A percentile compares a stretch with the other conserved stretches of the same genome.
These are phyloP conservation scores for Tympanoctomys barrerae DNA, from an alignment of 2,797 vertebrate species.

Conservation along the genomic window DNA sequence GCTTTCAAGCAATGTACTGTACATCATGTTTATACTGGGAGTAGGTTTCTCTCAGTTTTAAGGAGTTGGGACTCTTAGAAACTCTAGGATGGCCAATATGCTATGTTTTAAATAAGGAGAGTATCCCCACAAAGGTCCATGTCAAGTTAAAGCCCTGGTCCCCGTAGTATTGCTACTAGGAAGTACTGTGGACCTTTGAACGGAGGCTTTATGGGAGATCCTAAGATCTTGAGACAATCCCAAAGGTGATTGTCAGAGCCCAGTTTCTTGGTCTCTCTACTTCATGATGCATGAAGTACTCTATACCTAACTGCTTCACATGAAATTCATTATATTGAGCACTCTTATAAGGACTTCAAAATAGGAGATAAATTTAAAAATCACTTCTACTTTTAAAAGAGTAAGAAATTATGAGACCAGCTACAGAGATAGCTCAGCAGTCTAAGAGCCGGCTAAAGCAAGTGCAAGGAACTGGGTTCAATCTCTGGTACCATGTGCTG, in stretches of 20 bases:
- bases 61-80: background rate
- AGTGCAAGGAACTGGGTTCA: too few relatives aligned
- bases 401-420: background rate
- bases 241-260: background rate
- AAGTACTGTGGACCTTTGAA: background rate
- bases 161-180: background rate
- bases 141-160: background rate
- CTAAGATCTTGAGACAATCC: background rate
- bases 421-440: too few relatives aligned
- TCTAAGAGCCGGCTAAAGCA: too few relatives aligned
- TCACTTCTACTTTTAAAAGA: background rate
- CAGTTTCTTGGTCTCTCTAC: background rate
- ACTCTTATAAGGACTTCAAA: background rate
- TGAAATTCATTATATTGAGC: background rate
- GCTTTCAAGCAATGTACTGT: background rate
- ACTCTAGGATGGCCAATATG: background rate
- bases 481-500: too few relatives aligned
- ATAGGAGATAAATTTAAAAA: background rate
- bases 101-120: background rate
- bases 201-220: background rate
- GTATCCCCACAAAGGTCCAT: background rate
- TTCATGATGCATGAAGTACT: background rate
- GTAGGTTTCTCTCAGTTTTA: background rate
- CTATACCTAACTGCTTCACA: background rate
- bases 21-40: background rate